Evolutionary conservation across 35 echinoderm and acorn worm genomes (phyloP).

Genomic region (Amphiura filiformis): DNA sequence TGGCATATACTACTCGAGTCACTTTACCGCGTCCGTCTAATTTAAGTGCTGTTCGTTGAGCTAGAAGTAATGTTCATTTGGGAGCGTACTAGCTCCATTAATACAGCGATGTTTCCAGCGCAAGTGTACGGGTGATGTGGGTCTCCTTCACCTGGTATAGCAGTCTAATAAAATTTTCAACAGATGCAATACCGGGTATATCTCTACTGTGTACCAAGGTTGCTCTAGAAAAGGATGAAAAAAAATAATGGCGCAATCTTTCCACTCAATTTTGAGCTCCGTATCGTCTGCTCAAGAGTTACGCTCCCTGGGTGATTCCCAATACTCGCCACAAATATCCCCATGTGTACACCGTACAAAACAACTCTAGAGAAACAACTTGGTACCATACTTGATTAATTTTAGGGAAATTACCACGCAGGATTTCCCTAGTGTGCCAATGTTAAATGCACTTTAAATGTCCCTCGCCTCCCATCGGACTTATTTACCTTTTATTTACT

Average conservation of each 20-base stretch:
- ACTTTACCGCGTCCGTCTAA: background rate
- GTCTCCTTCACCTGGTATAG: background rate
- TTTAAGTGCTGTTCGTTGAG: background rate
- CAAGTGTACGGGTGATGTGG: background rate
- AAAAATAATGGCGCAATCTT: no score
- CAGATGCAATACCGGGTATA: background rate
- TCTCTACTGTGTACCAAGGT: no score
- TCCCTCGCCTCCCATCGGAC: background rate
- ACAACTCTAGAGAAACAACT: background rate
- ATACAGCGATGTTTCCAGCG: background rate
- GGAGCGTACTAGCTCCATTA: background rate
- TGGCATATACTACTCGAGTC: background rate
- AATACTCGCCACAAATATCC: background rate
- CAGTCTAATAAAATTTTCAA: conserved; percentile 2
- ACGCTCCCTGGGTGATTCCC: background rate
- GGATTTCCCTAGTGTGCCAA: background rate
- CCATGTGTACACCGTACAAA: background rate
- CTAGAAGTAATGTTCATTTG: conserved; percentile 2
- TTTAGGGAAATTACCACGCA: background rate
- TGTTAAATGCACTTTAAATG: conserved; percentile 15
- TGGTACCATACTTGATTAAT: background rate
- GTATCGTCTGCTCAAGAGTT: no score
- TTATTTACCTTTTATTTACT: conserved; percentile 6
- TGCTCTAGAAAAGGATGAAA: no score
- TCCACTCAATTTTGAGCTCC: no score